Evolutionary conservation across 2,888 invertebrate species (phyloP), one percentile per base, ranked within the genome.

Genomic region (Ophion costatus): DNA sequence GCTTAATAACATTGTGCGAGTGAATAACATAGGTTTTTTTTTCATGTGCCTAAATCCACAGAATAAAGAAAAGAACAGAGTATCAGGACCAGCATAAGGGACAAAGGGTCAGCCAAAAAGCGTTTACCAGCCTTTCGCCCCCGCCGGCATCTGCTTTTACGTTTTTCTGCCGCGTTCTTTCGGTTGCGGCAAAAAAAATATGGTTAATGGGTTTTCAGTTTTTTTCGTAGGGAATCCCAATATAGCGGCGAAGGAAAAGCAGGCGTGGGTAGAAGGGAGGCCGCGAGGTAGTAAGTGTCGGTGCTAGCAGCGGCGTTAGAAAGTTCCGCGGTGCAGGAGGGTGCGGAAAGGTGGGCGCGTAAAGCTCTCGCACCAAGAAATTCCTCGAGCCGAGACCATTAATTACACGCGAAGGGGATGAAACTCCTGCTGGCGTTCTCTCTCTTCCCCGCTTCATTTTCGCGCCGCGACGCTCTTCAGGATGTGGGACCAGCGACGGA

Each of bases 371-470:
- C 63, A 75, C 81, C 78, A 71, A 82, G 84, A 79, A 82, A 82
- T 84, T 82, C 82, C 78, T 70, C 64, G 64, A 51, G 80, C 70
- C 63, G 75, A 84, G 81, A 84, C 78, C 84, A 82, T 84, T 84
- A 84, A 84, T 84, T 84, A 84, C 81, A 82, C 64, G 82, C 74
- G 75, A 82, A 82, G 75, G 84, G 84, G 84, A 82, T 82, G 84
- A 84, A 82, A 84, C 79, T 82, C 70, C 78, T 84, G 38, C 38
- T 5, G 3, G 51, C 78, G 66, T 64, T 79, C 45, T 45, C 51
- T 51, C 51, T 51, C 51, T 67, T 69, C 14, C 56, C 33, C 33
- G 9, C 38, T 7, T 22, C 24, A 22, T 57, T 57, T 64, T 38
- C 71, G 33, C 51, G 51, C 51, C 24, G 61, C 29, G 61, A 24